Conservation (phyloP, 2,888 invertebrate species). For the Tromatobia lineatoria region DNA sequence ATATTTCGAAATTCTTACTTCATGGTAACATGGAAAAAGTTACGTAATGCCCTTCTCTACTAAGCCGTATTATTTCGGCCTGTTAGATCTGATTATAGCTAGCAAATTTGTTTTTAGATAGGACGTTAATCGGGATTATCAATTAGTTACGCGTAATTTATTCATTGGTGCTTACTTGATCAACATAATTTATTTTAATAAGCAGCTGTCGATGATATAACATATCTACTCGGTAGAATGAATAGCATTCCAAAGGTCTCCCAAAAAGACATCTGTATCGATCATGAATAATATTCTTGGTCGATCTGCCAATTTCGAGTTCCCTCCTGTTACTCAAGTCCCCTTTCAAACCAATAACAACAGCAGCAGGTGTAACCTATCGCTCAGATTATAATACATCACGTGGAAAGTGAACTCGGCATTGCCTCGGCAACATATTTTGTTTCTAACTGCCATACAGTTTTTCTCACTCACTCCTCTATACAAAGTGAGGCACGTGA, state of each 20-base stretch:
- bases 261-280: background rate
- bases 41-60: background rate
- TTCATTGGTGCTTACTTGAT: constrained; percentile 12
- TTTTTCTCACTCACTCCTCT: constrained; percentile 30
- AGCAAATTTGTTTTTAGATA: background rate
- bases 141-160: constrained; percentile 14
- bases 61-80: constrained; percentile 3
- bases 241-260: background rate
- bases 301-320: constrained; percentile 26
- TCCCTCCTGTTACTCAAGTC: constrained; percentile 20
- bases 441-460: constrained; percentile 41
- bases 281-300: constrained; percentile 45
- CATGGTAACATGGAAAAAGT: background rate
- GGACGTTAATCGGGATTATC: background rate
- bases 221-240: background rate
- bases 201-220: background rate
- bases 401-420: constrained; percentile 50
- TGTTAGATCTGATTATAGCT: background rate
- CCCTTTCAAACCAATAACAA: constrained; percentile 13
- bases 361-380: constrained; percentile 48
- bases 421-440: constrained; percentile 45
- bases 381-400: constrained; percentile 44
- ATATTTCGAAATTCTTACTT: constrained; percentile 3
- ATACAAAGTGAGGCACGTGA: constrained; percentile 28
- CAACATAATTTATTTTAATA: constrained; percentile 5